Evolutionary conservation across 2,113 vertebrate genomes (phyloP), one percentile per base, ranked within the genome.

Genomic region (Melanerpes formicivorus): DNA sequence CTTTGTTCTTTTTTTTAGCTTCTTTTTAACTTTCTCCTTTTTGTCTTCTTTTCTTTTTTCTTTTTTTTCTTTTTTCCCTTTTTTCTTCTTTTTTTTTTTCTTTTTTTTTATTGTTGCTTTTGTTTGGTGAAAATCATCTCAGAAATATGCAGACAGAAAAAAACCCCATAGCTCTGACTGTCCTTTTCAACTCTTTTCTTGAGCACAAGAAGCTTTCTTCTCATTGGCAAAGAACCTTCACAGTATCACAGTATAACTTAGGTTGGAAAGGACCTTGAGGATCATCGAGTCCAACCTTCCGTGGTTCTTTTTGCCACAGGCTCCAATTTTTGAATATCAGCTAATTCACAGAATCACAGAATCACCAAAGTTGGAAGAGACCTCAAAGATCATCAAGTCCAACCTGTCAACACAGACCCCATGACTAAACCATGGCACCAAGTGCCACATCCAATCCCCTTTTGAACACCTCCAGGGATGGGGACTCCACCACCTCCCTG

Each of bases 281-380:
- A n/a, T n/a, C n/a, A n/a, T n/a, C n/a, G n/a, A n/a, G n/a, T n/a
- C n/a, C n/a, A 64, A 74, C 29, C 29, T 83, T 58, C 65, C 22
- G 44, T 84, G 48, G 21, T 10, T 11, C 21, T 50, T 77, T 80
- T 91, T 86, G 82, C 90, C 23, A 1, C 25, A 32, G 66, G 90
- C 73, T 90, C 66, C 81, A 46, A 32, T 97, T 84, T 87, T 87
- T 96, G 92, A 69, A 95, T 89, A 91, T 86, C 93, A 95, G 59
- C 83, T 91, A 93, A 90, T 67, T 95, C 79, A 40, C 40, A 40
- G 40, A 37, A 37, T 37, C 37, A 37, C 37, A 37, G 37, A 11
- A 40, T 40, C 40, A 40, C 40, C 40, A 40, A 40, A 10, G 40
- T 40, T 40, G 40, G 40, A 40, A 40, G 40, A 40, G 40, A 40